Conservation (phyloP, 2,113 vertebrate genomes). For the Pangasianodon gigas region DNA sequence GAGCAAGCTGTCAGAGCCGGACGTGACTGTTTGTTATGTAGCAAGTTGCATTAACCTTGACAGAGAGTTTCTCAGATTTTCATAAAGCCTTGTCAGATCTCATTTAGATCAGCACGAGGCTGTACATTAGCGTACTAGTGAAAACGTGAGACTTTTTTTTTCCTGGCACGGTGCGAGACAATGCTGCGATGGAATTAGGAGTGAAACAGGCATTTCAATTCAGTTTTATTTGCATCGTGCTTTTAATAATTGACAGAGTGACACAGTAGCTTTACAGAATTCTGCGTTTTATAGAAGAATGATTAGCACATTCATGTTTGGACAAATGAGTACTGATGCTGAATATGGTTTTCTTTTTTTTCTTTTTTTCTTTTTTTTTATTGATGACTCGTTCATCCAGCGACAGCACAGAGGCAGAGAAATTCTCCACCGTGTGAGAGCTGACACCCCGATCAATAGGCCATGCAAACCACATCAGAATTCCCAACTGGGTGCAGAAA, state of each 20-base stretch:
- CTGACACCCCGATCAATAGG: neutral
- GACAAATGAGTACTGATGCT: constrained; percentile 1
- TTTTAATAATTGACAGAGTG: too few relatives aligned
- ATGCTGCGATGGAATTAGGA: constrained; percentile 4
- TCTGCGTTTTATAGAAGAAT: neutral
- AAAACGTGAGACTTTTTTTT: neutral
- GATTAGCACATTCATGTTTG: neutral
- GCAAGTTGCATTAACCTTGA: constrained; percentile 33
- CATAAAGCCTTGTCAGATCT: constrained; percentile 17
- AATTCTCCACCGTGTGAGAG: constrained; percentile 4
- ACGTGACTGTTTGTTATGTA: neutral
- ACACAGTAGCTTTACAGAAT: too few relatives aligned
- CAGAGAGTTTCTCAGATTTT: constrained; percentile 6
- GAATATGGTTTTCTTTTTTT: neutral
- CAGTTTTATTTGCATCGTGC: neutral
- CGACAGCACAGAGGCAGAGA: neutral
- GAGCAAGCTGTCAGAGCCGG: constrained; percentile 30
- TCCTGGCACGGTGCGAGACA: too few relatives aligned
- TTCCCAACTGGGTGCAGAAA: constrained; percentile 1
- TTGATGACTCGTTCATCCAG: neutral
- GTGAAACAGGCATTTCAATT: constrained; percentile 4
- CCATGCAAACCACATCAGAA: constrained; percentile 12
- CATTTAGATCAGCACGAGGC: constrained; percentile 8
- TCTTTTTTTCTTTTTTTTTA: neutral
- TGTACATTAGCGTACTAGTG: neutral